These are phyloP conservation scores for Hypsopygia costalis DNA, from an alignment of 2,888 invertebrate genomes.

Conservation along the genomic window DNA sequence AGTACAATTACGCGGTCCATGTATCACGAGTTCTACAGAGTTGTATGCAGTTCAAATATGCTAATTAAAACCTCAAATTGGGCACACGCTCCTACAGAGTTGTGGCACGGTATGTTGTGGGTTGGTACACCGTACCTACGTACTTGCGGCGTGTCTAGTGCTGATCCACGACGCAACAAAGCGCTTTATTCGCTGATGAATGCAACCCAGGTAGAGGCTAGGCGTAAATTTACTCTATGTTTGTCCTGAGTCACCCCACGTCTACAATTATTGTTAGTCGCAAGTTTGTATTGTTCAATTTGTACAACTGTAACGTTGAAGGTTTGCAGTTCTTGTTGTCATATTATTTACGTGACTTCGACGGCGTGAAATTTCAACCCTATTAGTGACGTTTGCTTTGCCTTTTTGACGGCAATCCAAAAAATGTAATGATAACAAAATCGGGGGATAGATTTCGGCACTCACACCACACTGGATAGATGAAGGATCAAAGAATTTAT, in stretches of 20 bases:
- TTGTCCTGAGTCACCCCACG: neutral
- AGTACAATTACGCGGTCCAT: neutral
- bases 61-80: slow-evolving; percentile 19
- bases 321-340: too few species aligned
- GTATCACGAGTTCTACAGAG: neutral
- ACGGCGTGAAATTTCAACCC: too few species aligned
- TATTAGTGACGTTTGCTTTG: too few species aligned
- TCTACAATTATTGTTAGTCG: too few species aligned
- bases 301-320: too few species aligned
- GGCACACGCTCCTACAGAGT: slow-evolving; percentile 18
- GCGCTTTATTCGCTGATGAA: slow-evolving; percentile 14
- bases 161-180: slow-evolving; percentile 25
- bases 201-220: slow-evolving; percentile 9
- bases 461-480: too few species aligned
- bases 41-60: slow-evolving; percentile 7
- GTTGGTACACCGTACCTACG: slow-evolving; percentile 14
- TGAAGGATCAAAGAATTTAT: too few species aligned
- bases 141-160: slow-evolving; percentile 26
- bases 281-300: too few species aligned
- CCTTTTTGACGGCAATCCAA: too few species aligned
- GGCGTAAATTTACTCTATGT: slow-evolving; percentile 1
- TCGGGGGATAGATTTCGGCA: too few species aligned
- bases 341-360: too few species aligned
- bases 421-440: too few species aligned
- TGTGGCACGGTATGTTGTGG: slow-evolving; percentile 13